Base-by-base conservation (phyloP, 2,888 invertebrate genomes). In the Chrysina gloriosa region DNA sequence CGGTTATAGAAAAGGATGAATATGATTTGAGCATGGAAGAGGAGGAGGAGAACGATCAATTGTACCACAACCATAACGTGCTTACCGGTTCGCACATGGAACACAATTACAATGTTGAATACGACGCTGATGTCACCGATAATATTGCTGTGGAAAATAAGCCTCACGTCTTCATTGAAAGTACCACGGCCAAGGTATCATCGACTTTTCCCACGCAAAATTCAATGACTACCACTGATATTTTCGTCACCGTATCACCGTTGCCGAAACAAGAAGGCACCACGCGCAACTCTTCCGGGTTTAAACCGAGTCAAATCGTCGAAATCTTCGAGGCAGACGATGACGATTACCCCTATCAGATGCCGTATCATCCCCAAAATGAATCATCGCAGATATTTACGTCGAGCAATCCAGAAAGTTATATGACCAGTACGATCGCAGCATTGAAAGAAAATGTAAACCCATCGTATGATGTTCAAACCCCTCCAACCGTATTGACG, bases 121-220 rank as follows among this genome's bases (percentile, higher is more conserved):
- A 76, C 42, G 76, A 77, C 31, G 76, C 76, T 7, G 71, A 72
- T 29, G 71, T 74, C 21, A 74, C 78, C 29, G 79, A 81, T 67
- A 79, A 78, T 66, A 71, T 79, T 14, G 78, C 79, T 23, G 78
- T 79, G 3, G 79, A 80, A 72, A 78, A 72, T 63, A 77, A 77
- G 67, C 63, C 58, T 5, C 68, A 64, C 19, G 16, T 39, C 5
- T 61, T 27, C n/a, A 61, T 42, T 14, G 29, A 61, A 25, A 61
- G 16, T 14, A 73, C 45, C 73, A 75, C 9, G 70, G 31, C 25
- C 65, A 72, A 67, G 71, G 36, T 69, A 66, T 70, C 75, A 58
- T 74, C 73, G 3, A 52, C 50, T 68, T 63, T 14, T 63, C 73
- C 14, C 77, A 76, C 9, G 9, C 16, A 11, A 36, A 68, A 48